Percentiles rank a stretch among this genome's conserved stretches.
Conservation (phyloP, 2,113 vertebrate species). For the Leptosomus discolor region DNA sequence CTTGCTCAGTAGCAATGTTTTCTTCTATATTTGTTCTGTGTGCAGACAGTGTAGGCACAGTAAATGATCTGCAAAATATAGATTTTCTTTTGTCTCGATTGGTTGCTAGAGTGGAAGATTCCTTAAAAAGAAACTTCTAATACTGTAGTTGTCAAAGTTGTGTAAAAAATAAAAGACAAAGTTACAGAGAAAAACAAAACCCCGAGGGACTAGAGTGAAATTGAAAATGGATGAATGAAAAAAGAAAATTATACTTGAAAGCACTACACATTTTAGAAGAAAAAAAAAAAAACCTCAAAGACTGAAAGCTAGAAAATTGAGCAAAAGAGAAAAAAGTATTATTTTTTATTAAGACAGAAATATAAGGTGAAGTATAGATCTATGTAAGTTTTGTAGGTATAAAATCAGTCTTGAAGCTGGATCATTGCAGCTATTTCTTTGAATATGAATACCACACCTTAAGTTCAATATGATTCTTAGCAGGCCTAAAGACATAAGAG, state of each 20-base stretch:
- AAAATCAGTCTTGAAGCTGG: not conserved
- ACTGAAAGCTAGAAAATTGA: not conserved
- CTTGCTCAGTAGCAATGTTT: not conserved
- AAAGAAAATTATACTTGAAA: conserved; percentile 17
- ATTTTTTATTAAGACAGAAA: not conserved
- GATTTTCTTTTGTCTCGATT: conserved; percentile 38
- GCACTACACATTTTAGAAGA: not conserved
- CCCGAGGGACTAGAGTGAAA: not conserved
- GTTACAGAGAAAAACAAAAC: not conserved
- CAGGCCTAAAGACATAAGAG: not conserved
- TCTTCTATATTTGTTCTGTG: not conserved
- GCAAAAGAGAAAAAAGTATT: not conserved
- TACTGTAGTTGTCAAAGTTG: conserved; percentile 11
- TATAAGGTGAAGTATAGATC: not conserved
- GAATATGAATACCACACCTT: not conserved
- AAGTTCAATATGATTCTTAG: not conserved
- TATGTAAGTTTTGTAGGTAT: not conserved
- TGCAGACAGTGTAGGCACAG: not conserved
- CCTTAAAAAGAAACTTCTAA: conserved; percentile 22
- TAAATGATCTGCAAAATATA: conserved; percentile 51
- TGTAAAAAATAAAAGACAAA: not conserved
- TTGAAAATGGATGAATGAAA: not conserved
- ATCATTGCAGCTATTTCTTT: not conserved
- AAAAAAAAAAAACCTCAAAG: not conserved
- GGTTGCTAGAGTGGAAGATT: not conserved